These are phyloP conservation scores for Brachionus rotundiformis DNA, from an alignment of 1,140 invertebrate genomes.

Conservation along the genomic window DNA sequence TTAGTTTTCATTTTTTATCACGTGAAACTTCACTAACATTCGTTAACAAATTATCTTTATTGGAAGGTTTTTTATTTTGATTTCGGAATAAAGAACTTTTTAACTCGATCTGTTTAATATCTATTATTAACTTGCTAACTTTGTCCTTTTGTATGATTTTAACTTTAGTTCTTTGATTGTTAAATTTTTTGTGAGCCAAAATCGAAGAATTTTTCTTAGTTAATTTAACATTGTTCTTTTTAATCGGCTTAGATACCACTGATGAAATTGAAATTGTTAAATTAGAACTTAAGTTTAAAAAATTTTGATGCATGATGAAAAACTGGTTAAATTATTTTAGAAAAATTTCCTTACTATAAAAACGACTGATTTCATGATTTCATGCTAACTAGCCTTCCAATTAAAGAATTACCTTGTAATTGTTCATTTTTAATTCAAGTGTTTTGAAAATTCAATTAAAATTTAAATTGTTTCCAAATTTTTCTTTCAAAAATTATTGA, in stretches of 20 bases:
- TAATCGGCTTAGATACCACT: not conserved
- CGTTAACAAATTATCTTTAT: not conserved
- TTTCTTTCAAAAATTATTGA: not conserved
- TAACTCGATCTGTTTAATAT: not conserved
- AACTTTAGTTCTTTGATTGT: not conserved
- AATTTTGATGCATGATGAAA: not conserved
- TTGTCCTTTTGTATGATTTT: not conserved
- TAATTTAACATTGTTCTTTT: not conserved
- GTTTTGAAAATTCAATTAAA: not conserved
- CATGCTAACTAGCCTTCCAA: not conserved
- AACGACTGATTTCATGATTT: not conserved
- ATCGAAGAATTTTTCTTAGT: not conserved
- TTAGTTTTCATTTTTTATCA: not conserved
- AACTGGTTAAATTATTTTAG: not conserved
- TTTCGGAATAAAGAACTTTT: not conserved
- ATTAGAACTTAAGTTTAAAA: not conserved
- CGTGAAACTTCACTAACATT: not conserved
- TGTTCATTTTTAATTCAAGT: not conserved
- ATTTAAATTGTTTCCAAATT: not conserved
- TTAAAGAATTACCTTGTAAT: constrained; percentile 15
- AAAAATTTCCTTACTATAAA: not conserved
- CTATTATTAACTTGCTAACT: not conserved
- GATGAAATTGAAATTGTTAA: not conserved
- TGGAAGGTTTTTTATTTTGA: not conserved
- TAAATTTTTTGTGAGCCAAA: not conserved